Percentiles rank a stretch among this genome's conserved stretches.
These are phyloP conservation scores for Chrysolina oricalcia DNA, from an alignment of 2,888 invertebrate species.

Conservation along the genomic window DNA sequence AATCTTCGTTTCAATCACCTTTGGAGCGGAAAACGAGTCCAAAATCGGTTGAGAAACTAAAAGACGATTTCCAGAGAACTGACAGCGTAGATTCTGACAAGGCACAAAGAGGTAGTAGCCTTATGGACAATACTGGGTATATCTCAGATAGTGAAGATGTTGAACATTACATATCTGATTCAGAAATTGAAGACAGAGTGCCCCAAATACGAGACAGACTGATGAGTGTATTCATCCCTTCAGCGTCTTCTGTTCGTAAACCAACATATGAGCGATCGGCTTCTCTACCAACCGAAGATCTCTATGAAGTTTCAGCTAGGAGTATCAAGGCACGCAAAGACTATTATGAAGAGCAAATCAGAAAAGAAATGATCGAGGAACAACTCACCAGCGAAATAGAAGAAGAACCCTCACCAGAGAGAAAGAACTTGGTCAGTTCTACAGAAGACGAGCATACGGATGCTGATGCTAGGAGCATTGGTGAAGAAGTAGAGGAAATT, in stretches of 20 bases:
- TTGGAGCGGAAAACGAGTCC: constrained; percentile 54
- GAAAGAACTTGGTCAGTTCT: constrained; percentile 66
- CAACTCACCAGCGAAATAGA: constrained; percentile 72
- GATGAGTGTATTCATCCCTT: constrained; percentile 70
- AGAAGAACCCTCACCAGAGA: constrained; percentile 72
- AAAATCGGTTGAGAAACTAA: constrained; percentile 42
- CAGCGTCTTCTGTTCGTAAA: constrained; percentile 65
- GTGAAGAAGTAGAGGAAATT: constrained; percentile 53
- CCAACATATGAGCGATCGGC: constrained; percentile 72
- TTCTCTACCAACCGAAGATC: constrained; percentile 72
- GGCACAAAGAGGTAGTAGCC: constrained; percentile 61
- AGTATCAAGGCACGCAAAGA: constrained; percentile 75
- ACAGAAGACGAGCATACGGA: constrained; percentile 57
- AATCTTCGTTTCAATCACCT: constrained; percentile 67
- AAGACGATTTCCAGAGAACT: constrained; percentile 55
- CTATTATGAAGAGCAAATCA: constrained; percentile 77
- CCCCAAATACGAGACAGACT: constrained; percentile 70
- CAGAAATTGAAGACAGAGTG: constrained; percentile 71
- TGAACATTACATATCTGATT: constrained; percentile 70
- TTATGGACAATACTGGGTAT: constrained; percentile 69
- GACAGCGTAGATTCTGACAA: constrained; percentile 71
- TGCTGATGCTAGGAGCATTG: constrained; percentile 51
- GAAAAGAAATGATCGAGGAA: constrained; percentile 75
- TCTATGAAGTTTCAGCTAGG: constrained; percentile 74
- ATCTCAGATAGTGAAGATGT: constrained; percentile 71